phyloP scores from a whole-genome alignment of 2,888 invertebrate genomes.

The Lasioglossum pauxillum region DNA sequence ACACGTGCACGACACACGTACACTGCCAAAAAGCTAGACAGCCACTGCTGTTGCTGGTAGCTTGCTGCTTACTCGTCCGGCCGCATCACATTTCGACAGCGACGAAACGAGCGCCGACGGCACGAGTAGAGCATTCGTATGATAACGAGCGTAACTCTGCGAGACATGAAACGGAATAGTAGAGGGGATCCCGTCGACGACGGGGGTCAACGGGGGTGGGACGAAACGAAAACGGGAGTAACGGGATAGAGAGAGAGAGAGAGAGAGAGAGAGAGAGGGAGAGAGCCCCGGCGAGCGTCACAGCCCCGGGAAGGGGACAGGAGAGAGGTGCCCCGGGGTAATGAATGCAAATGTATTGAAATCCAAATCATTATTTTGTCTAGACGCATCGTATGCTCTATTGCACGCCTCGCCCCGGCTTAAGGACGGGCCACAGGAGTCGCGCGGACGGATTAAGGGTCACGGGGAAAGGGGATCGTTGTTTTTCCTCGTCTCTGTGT shows the following conservation, averaged over 20 bases:
- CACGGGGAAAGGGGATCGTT: conserved; percentile 42
- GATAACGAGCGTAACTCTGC: conserved; percentile 78
- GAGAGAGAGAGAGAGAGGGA: neutral
- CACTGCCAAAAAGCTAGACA: conserved; percentile 45
- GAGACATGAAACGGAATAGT: conserved; percentile 67
- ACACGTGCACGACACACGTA: neutral
- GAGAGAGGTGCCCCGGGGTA: conserved; percentile 67
- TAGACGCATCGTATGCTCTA: conserved; percentile 82
- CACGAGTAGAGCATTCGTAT: conserved; percentile 77
- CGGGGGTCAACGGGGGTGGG: conserved; percentile 30
- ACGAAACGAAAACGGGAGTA: conserved; percentile 46
- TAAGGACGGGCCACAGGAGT: conserved; percentile 48
- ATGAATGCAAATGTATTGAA: conserved; percentile 83
- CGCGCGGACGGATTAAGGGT: conserved; percentile 59
- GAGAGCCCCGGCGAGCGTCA: conserved; percentile 7
- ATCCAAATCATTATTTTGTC: conserved; percentile 84
- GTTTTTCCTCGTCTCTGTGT: conserved; percentile 59
- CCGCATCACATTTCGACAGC: conserved; percentile 64
- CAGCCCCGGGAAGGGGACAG: conserved; percentile 32
- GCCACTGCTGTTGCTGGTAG: conserved; percentile 1
- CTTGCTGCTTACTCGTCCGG: conserved; percentile 53
- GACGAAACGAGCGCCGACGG: conserved; percentile 68
- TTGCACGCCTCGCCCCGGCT: conserved; percentile 71
- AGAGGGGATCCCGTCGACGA: conserved; percentile 33
- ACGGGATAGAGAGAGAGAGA: neutral